Base-by-base conservation (phyloP, 2,797 vertebrate species). In the Ctenochaetus hawaiiensis region DNA sequence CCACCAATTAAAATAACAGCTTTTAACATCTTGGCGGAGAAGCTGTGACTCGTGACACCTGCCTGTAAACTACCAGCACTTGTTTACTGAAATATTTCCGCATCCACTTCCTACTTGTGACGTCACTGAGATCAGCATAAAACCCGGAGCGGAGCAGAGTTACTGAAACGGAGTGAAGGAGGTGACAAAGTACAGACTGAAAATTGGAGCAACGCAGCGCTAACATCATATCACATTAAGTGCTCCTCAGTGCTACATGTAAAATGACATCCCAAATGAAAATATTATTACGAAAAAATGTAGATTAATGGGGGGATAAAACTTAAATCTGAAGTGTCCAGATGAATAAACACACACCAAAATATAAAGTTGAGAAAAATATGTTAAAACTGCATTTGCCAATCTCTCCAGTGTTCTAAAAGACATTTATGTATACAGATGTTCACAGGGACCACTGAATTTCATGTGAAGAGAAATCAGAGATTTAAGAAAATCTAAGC, bases 1-100 rank as follows among this genome's bases (percentile, higher is more conserved):
- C 98, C 98, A 70, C 98, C 98, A 47, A 99, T 99, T 77, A 99
- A 94, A 90, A 99, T 96, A 8, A 98, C 97, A 6, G 98, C 95
- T 77, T 98, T 99, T 79, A 98, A 89, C 96, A 98, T 98, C 8
- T 83, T 91, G 48, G 70, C 6, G 0, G 10, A 26, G 13, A 4
- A n/a, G 49, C 26, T 26, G 57, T 16, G 47, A 10, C 37, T 10
- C 22, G 23, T 48, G 22, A 52, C 23, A 39, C 2, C 52, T 68
- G 59, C 18, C 60, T 37, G 65, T 17, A 5, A 49, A 53, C 61
- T 11, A 49, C 22, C 51, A 23, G 10, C 3, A 17, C 9, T 54
- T 63, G 78, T 41, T 34, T 2, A 10, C 0, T 0, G 8, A 18
- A 22, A 1, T 4, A 26, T 44, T 79, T 87, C 83, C 76, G 70